Conservation (phyloP, 1,140 invertebrate genomes). For the Anadara kagoshimensis region DNA sequence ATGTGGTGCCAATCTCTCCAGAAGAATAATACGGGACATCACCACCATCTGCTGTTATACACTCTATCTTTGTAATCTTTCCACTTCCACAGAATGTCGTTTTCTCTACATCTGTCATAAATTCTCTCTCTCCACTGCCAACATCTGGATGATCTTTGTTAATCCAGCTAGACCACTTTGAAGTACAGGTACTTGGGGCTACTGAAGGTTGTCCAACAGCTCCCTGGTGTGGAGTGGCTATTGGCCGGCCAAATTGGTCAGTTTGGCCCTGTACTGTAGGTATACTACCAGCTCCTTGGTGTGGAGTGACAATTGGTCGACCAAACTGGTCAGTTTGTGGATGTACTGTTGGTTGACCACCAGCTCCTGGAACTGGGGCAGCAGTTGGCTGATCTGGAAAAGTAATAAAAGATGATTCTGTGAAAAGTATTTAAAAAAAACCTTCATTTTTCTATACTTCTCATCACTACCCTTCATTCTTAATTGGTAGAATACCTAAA, state of each 20-base stretch:
- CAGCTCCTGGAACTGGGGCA: slow-evolving; percentile 2
- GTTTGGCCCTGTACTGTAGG: background rate
- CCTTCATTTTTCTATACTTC: no score
- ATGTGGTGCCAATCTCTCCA: slow-evolving; percentile 45
- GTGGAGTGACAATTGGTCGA: background rate
- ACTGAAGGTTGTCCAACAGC: background rate
- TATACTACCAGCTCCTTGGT: background rate
- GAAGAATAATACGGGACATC: slow-evolving; percentile 49
- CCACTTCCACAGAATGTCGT: slow-evolving; percentile 49
- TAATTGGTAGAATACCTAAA: no score
- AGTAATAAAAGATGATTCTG: no score
- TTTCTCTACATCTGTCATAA: slow-evolving; percentile 42
- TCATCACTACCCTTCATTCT: no score
- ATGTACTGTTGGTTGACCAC: background rate
- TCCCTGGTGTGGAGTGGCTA: slow-evolving; percentile 27
- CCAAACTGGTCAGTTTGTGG: background rate
- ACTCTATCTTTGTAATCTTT: slow-evolving; percentile 54
- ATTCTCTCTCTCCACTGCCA: slow-evolving; percentile 54
- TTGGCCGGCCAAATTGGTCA: background rate
- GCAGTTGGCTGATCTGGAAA: background rate
- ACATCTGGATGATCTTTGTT: slow-evolving; percentile 56
- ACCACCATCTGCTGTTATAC: slow-evolving; percentile 36
- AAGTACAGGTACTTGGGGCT: no score
- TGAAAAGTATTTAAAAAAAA: no score
- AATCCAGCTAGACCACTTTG: slow-evolving; percentile 51